Base-by-base conservation (phyloP, 2,797 vertebrate species). In the Enteromius argenteus region DNA sequence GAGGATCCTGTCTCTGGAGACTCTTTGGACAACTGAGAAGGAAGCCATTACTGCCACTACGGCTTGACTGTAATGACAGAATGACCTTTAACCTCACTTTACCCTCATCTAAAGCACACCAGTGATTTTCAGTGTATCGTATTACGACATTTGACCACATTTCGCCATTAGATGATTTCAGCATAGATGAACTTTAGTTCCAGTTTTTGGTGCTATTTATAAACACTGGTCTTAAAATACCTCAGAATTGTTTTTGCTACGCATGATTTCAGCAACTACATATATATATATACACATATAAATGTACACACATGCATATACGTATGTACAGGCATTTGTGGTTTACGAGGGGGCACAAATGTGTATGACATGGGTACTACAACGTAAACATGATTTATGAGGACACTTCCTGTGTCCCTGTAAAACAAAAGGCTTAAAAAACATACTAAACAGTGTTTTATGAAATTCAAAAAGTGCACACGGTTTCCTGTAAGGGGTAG, bases 71-170 rank as follows among this genome's bases (percentile, higher is more conserved):
- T 83, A 83, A 83, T 83, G 72, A 76, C 46, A 67, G 44, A 46
- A 30, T 42, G 32, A 83, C 81, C 80, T 83, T 67, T 83, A 66
- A 83, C 68, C 68, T 68, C 37, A 0, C n/a, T 11, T 72, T 71
- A 62, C 53, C 53, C 79, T 58, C 79, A 35, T 73, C 53, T 73
- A 23, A 81, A 60, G 56, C 68, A 10, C n/a, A 8, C 15, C 62
- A 42, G 32, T 67, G 69, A 66, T 51, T 75, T 51, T 64, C 27
- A 23, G 27, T 15, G 39, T 32, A 73, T 81, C 56, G 10, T 0
- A 74, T 81, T 81, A 73, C 80, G n/a, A 80, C 64, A 53, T 80
- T 53, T 56, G 35, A 72, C 68, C 68, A 81, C 35, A 62, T 60
- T 60, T 72, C 35, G 21, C 4, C 68, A 81, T 62, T 27, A 62